Evolutionary conservation across 2,888 invertebrate genomes (phyloP), one percentile per base, ranked within the genome.

Genomic region (Pandemis heparana): DNA sequence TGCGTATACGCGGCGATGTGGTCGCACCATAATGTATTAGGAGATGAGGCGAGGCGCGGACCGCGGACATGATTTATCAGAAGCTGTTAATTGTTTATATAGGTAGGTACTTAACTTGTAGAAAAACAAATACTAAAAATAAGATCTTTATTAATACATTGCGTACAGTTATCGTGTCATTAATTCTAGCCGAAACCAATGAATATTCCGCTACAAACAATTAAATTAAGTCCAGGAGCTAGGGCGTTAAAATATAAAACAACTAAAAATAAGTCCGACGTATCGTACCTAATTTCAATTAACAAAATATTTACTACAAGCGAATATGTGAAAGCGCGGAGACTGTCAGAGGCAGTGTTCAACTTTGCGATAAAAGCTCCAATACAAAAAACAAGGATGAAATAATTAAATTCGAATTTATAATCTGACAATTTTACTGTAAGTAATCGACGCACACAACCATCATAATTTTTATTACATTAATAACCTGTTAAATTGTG

Each of bases 81-180:
- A 23, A 23, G 23, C 23, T 23, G 23, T 23, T 23, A 23, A 23
- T 23, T 23, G 23, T 23, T 32, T 4, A 32, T 32, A 32, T 32
- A n/a, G n/a, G n/a, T n/a, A n/a, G n/a, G n/a, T n/a, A 32, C 23
- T 32, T 32, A 32, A 32, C 23, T 32, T 32, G 23, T 32, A 43
- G n/a, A n/a, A 74, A 79, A 79, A 75, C 41, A 77, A 76, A 75
- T 60, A 71, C 75, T 75, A 77, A 82, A 82, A 83, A 82, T 82
- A 81, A 82, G 83, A 82, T 81, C 79, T 83, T 83, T 83, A 82
- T 81, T 80, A 80, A 78, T 81, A 83, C 80, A 81, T 79, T 77
- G 76, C 75, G 77, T 79, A 77, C 70, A 77, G 71, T 80, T 78
- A 81, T 74, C 76, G 77, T 75, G 78, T 75, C 76, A 78, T 79